phyloP scores from a whole-genome alignment of 2,888 invertebrate species.

The Seira ritae region DNA sequence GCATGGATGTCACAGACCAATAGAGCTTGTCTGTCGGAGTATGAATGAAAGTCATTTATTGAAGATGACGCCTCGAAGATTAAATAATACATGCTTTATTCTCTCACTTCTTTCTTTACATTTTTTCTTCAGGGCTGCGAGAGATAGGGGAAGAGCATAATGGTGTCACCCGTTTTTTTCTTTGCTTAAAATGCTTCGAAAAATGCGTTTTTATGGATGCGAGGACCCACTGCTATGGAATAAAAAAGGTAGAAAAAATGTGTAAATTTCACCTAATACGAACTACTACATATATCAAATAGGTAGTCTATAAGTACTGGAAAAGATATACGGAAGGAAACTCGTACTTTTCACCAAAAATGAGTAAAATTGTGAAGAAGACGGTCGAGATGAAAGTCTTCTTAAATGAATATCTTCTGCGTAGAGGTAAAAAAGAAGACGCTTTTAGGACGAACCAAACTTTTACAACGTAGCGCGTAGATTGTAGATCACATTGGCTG shows the following conservation, averaged over 20 bases:
- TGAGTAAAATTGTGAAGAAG: neutral
- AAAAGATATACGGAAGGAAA: constrained; percentile 6
- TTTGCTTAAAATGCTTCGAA: neutral
- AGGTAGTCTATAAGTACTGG: neutral
- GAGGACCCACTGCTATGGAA: neutral
- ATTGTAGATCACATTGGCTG: neutral
- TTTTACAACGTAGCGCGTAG: neutral
- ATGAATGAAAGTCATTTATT: constrained; percentile 14
- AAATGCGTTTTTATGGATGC: constrained; percentile 10
- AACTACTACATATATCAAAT: neutral
- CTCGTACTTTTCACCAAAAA: neutral
- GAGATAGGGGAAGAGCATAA: neutral
- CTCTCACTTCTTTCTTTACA: neutral
- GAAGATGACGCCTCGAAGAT: constrained; percentile 29
- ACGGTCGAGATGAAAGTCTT: neutral
- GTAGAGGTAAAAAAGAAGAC: neutral
- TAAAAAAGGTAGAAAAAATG: neutral
- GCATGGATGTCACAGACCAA: neutral
- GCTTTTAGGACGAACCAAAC: neutral
- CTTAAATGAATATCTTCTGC: neutral
- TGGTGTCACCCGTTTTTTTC: neutral
- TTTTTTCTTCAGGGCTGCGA: neutral
- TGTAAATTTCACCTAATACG: neutral
- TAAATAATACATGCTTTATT: constrained; percentile 21
- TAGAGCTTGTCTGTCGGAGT: neutral